Conservation (phyloP, 2,113 vertebrate genomes). For the Opisthocomus hoazin region DNA sequence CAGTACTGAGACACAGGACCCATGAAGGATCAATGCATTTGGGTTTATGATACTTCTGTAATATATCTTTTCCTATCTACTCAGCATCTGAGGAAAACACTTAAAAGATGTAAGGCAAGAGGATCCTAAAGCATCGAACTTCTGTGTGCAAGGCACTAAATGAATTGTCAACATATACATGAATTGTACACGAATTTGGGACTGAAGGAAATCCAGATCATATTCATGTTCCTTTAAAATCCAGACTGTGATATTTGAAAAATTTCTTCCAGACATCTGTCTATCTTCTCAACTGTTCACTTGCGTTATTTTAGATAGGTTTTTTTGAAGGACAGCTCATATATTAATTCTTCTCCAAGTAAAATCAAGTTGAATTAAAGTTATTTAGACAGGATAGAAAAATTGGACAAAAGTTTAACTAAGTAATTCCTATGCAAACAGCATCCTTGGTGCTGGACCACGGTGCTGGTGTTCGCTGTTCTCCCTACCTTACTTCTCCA, state of each 20-base stretch:
- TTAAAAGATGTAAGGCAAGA: not conserved
- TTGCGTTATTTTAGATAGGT: not conserved
- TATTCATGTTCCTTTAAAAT: not conserved
- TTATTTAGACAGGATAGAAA: not conserved
- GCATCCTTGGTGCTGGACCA: not conserved
- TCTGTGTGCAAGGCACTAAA: not conserved
- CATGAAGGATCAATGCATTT: not conserved
- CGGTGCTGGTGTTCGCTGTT: not conserved
- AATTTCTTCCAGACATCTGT: not conserved
- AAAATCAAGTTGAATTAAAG: not conserved
- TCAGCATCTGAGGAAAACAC: not conserved
- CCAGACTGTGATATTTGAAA: not conserved
- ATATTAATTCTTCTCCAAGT: not conserved
- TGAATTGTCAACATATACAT: not conserved
- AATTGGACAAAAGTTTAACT: not conserved
- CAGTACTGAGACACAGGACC: not conserved
- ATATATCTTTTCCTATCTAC: not conserved
- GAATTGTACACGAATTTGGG: not conserved
- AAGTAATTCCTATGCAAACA: not conserved
- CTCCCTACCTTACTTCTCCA: slow-evolving; percentile 5
- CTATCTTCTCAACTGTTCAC: not conserved
- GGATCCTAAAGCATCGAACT: not conserved
- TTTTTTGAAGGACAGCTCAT: not conserved
- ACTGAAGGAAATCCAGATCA: not conserved
- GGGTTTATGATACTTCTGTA: too few species aligned